phyloP scores from a whole-genome alignment of 2,113 vertebrate genomes.

The Cricetomys ansorgei region DNA sequence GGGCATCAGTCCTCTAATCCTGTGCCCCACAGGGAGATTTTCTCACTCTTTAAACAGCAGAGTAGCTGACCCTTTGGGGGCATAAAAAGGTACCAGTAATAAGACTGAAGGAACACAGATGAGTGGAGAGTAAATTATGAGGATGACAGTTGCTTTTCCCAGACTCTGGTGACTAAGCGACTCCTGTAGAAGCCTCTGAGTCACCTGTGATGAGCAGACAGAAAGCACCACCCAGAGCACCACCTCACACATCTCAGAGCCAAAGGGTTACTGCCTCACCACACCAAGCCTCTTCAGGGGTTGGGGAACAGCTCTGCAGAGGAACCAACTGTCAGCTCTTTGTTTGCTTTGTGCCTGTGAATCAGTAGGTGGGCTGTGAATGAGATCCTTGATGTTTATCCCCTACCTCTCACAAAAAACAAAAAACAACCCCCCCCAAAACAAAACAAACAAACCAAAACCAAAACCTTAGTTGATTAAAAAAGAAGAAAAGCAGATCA shows the following conservation, averaged over 20 bases:
- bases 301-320: neutral
- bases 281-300: neutral
- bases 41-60: neutral
- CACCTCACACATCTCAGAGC: neutral
- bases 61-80: neutral
- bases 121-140: neutral
- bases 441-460: neutral
- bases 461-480: neutral
- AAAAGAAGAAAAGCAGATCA: neutral
- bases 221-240: neutral
- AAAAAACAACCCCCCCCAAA: too few relatives aligned
- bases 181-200: neutral
- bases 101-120: neutral
- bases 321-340: neutral
- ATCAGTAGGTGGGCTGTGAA: conserved; percentile 21
- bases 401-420: neutral
- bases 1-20: neutral
- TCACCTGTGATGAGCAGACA: neutral
- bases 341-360: neutral
- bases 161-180: neutral
- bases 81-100: neutral
- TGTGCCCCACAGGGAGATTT: neutral
- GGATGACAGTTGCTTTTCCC: neutral
- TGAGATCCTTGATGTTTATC: neutral
- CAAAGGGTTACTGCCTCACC: neutral